phyloP scores from a whole-genome alignment of 2,113 vertebrate genomes.

The Micromys minutus region DNA sequence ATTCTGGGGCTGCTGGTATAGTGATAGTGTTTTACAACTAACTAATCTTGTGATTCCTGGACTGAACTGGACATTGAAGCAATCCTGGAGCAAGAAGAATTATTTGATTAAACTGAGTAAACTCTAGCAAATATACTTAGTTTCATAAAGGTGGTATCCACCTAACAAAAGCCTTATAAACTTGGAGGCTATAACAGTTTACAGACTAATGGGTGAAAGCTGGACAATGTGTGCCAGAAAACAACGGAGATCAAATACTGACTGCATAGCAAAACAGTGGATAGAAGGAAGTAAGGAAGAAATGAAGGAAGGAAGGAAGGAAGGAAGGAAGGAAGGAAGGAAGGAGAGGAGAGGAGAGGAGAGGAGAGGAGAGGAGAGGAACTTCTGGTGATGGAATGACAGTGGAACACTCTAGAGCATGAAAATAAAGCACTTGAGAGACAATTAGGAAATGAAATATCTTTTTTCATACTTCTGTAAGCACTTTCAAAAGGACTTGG shows the following conservation, averaged over 20 bases:
- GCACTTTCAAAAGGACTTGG: neutral
- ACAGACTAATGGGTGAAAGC: too few relatives aligned
- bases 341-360: neutral
- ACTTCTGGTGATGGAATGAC: neutral
- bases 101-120: neutral
- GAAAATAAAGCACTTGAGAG: neutral
- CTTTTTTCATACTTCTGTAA: neutral
- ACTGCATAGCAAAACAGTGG: neutral
- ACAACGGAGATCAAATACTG: neutral
- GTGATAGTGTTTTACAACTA: neutral
- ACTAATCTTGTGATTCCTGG: neutral
- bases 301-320: too few relatives aligned
- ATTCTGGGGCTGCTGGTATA: neutral
- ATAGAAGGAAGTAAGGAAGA: too few relatives aligned
- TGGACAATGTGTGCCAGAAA: neutral
- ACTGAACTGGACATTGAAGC: neutral
- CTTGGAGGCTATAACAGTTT: neutral
- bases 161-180: neutral
- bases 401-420: neutral
- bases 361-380: too few relatives aligned
- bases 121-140: fast-evolving
- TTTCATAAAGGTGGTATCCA: neutral
- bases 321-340: too few relatives aligned
- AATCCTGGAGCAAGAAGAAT: neutral
- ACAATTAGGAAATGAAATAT: fast-evolving